Evolutionary conservation across 2,888 invertebrate species (phyloP), one percentile per base, ranked within the genome.

Genomic region (Acheta domesticus): DNA sequence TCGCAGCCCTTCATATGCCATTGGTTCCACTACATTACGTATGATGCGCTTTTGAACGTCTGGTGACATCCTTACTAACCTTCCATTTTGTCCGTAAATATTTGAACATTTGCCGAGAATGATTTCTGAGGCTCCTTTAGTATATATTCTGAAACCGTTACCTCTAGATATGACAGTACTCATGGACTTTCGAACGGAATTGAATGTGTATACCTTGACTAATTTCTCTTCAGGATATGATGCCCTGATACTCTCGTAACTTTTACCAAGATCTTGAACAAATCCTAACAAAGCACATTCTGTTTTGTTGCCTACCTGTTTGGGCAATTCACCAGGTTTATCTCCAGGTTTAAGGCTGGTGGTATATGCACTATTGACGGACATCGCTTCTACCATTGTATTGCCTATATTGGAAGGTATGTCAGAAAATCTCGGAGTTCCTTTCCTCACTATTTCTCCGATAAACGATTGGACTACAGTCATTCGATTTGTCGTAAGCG

Each of bases 241-340:
- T 79, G 89, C 88, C 75, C 92, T 86, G 74, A 90, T 85, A n/a
- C 86, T 84, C 83, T 90, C 88, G 83, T 91, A 91, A 83, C 88
- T 88, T 84, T 89, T 88, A 75, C 90, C 90, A 80, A 92, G 83
- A 76, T 88, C 89, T 80, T 88, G 83, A 5, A 91, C 89, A 84
- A 91, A 91, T 62, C 91, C 91, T 75, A 92, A 87, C 81, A 92
- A 86, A 74, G 91, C 90, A 85, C 92, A 92, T 85, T 92, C 92
- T 12, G 92, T 92, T 84, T 92, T 92, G 86, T 92, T 92, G 62
- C 92, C 92, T 62, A 92, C 87, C 85, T 92, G 91, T 79, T 88
- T 88, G 2, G 89, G 87, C 75, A 87, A 86, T 80, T 88, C 88
- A 74, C 88, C 88, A 5, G 86, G 85, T 81, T 85, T 84, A 80